Base-by-base conservation (phyloP, 2,113 vertebrate genomes). In the Toxotes chatareus region DNA sequence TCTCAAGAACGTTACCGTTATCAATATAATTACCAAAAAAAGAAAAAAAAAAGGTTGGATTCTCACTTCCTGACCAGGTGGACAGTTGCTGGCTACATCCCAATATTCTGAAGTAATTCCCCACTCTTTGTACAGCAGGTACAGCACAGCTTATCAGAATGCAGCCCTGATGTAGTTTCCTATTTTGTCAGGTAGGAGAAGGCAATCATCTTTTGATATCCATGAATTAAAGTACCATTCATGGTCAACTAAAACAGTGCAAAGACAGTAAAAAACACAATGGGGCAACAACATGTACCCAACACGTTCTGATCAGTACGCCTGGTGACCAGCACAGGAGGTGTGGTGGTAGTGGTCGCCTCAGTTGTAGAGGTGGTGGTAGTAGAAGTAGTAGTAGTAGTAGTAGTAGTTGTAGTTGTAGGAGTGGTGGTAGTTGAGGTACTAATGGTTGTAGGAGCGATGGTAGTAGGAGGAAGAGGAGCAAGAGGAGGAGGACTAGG, bases 271-370 rank as follows among this genome's bases (percentile, higher is more conserved):
- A 36, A 63, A 59, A 81, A 42, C 55, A 72, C 34, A 91, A 61
- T 51, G 76, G 82, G 61, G 87, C 76, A 34, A 86, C 63, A 80
- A 62, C 65, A 89, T 90, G 93, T 95, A 95, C 94, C 94, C 93
- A 91, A 86, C 67, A 93, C 89, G 16, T 81, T 93, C 86, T 82
- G 76, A 86, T 93, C 95, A 17, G 60, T 85, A 34, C 31, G 85
- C 85, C 90, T 93, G 75, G 92, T 88, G 93, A 93, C 85, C 89
- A 92, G 92, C 90, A 89, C 92, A 42, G 93, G 91, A 93, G 95
- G 91, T 76, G 86, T 74, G 17, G 80, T 79, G 23, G 89, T 84
- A 1, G 93, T 89, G 3, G 91, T 67, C 7, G 94, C 89, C 83
- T 92, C 93, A 7, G 90, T 90, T 60, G 92, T 73, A 27, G 83